Percentiles rank a stretch among this genome's conserved stretches.
Evolutionary conservation across 2,888 invertebrate genomes (phyloP).

Genomic region (Seira ritae): DNA sequence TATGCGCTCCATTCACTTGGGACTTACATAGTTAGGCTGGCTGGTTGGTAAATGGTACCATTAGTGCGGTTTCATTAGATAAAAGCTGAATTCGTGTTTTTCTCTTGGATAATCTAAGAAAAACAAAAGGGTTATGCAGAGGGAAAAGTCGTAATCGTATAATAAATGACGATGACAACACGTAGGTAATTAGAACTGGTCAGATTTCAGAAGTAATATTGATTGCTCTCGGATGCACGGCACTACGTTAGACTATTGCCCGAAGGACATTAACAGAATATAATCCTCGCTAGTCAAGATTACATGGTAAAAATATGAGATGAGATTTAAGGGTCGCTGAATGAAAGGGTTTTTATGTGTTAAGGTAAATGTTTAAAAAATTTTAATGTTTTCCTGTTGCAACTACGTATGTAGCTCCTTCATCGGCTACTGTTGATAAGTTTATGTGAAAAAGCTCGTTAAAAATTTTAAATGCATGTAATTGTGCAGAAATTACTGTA

Average conservation of each 20-base stretch:
- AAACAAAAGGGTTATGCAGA: not conserved
- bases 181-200: constrained; percentile 36
- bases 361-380: not conserved
- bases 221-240: not conserved
- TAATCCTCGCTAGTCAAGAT: too few relatives aligned
- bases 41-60: too few relatives aligned
- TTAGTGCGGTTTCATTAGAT: not conserved
- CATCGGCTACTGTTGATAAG: not conserved
- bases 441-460: not conserved
- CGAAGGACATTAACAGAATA: too few relatives aligned
- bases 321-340: not conserved
- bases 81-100: not conserved
- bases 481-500: not conserved
- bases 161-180: not conserved
- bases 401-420: not conserved
- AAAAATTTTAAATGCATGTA: not conserved
- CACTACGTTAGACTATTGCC: not conserved
- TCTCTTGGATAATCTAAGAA: not conserved
- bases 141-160: not conserved
- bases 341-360: not conserved
- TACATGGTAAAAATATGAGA: too few relatives aligned
- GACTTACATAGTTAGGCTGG: too few relatives aligned
- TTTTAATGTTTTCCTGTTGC: not conserved
- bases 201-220: constrained; percentile 28
- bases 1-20: not conserved